Percentiles rank a stretch among this genome's conserved stretches.
phyloP scores from a whole-genome alignment of 1,140 invertebrate species.

The Battus philenor region DNA sequence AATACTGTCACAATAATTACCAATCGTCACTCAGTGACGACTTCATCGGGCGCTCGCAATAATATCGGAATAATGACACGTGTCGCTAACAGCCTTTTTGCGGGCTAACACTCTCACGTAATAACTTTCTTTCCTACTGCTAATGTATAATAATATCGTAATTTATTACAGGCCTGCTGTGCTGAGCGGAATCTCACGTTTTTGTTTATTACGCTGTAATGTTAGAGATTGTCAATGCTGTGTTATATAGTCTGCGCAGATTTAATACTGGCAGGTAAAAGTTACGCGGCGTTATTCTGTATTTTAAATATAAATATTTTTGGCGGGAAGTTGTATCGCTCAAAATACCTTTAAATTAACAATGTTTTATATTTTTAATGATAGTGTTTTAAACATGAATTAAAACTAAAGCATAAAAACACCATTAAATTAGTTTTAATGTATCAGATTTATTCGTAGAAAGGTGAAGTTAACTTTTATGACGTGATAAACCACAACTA shows the following conservation, averaged over 20 bases:
- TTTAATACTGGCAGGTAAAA: constrained; percentile 12
- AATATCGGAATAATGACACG: constrained; percentile 31
- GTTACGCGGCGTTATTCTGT: constrained; percentile 4
- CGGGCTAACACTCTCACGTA: constrained; percentile 18
- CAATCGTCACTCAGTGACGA: constrained; percentile 26
- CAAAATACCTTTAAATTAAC: not conserved
- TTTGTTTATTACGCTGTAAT: constrained; percentile 21
- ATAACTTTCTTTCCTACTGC: constrained; percentile 33
- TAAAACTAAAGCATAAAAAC: too few species aligned
- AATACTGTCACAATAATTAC: constrained; percentile 29
- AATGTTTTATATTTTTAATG: not conserved
- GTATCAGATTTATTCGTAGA: too few species aligned
- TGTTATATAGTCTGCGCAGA: constrained; percentile 12
- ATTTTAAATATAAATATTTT: too few species aligned
- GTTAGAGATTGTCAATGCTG: constrained; percentile 14
- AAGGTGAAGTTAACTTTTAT: too few species aligned
- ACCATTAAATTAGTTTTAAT: too few species aligned
- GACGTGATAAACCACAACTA: too few species aligned
- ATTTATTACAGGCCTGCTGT: constrained; percentile 27
- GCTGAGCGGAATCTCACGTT: constrained; percentile 23
- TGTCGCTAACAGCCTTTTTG: constrained; percentile 35
- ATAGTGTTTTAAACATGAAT: too few species aligned
- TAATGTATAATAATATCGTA: constrained; percentile 29
- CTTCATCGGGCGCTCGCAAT: constrained; percentile 27
- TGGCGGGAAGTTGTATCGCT: too few species aligned